Percentiles rank a stretch among this genome's conserved stretches.
Conservation (phyloP, 2,797 vertebrate species). For the Pipistrellus kuhlii region DNA sequence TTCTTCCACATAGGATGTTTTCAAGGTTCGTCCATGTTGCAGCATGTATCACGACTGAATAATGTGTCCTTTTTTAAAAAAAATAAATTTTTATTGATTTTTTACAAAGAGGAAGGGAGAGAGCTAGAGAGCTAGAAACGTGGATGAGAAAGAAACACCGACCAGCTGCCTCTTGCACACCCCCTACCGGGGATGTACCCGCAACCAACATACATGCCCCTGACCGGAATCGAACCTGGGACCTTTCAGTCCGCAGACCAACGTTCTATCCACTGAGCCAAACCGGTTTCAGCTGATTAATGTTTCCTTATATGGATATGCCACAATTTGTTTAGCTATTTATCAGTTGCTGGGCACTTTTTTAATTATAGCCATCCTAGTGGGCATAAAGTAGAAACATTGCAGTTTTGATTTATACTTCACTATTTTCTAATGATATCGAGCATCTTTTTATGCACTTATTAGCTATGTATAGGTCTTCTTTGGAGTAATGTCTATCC, state of each 20-base stretch:
- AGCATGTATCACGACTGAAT: neutral
- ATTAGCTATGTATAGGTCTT: neutral
- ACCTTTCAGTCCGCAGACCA: no score
- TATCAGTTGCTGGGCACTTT: neutral
- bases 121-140: no score
- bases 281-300: no score
- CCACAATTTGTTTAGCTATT: neutral
- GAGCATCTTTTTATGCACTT: neutral
- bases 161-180: no score
- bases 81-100: no score
- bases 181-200: no score
- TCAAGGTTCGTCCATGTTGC: neutral
- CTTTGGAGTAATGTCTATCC: neutral
- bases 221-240: no score
- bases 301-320: neutral
- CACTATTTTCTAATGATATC: neutral
- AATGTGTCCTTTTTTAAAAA: neutral
- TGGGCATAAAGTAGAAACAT: neutral
- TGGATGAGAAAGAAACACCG: no score
- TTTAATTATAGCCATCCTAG: neutral
- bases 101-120: no score
- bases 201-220: no score
- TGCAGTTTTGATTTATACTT: conserved; percentile 16
- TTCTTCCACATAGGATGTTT: neutral
- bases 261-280: no score